These are phyloP conservation scores for Nerophis ophidion DNA, from an alignment of 2,113 vertebrate species.

Conservation along the genomic window DNA sequence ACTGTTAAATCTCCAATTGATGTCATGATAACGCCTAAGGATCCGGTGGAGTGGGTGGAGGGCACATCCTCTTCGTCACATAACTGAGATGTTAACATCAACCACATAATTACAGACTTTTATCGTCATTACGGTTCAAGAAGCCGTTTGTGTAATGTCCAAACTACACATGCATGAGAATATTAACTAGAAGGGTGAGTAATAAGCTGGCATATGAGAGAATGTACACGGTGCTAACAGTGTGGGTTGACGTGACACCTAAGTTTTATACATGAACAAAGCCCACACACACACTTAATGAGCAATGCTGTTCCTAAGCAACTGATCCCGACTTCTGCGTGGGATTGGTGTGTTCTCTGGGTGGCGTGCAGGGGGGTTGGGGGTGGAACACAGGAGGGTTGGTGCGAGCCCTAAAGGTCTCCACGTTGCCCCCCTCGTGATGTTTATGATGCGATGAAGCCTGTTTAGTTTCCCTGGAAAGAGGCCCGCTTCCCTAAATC, in stretches of 20 bases:
- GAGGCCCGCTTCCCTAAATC: too few relatives aligned
- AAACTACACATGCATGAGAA: too few relatives aligned
- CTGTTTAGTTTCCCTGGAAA: not conserved
- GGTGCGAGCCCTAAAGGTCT: not conserved
- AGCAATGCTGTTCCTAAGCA: conserved; percentile 62
- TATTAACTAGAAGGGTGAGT: too few relatives aligned
- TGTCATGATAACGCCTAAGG: not conserved
- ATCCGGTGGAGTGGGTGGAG: conserved; percentile 10
- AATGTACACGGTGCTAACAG: too few relatives aligned
- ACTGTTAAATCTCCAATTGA: not conserved
- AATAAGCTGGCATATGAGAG: too few relatives aligned
- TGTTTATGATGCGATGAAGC: not conserved
- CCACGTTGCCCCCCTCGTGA: not conserved
- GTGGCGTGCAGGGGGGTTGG: conserved; percentile 37
- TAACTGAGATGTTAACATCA: conserved; percentile 4
- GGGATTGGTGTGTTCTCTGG: conserved; percentile 43
- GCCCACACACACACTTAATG: conserved; percentile 49
- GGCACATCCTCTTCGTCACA: conserved; percentile 31
- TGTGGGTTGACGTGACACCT: not conserved
- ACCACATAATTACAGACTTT: conserved; percentile 2
- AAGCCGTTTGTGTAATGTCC: too few relatives aligned
- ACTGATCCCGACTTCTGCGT: conserved; percentile 37
- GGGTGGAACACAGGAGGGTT: not conserved
- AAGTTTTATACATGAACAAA: conserved; percentile 41
- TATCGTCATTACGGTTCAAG: too few relatives aligned